Evolutionary conservation across 2,113 vertebrate genomes (phyloP), one percentile per base, ranked within the genome.

Genomic region (Anoura caudifer): DNA sequence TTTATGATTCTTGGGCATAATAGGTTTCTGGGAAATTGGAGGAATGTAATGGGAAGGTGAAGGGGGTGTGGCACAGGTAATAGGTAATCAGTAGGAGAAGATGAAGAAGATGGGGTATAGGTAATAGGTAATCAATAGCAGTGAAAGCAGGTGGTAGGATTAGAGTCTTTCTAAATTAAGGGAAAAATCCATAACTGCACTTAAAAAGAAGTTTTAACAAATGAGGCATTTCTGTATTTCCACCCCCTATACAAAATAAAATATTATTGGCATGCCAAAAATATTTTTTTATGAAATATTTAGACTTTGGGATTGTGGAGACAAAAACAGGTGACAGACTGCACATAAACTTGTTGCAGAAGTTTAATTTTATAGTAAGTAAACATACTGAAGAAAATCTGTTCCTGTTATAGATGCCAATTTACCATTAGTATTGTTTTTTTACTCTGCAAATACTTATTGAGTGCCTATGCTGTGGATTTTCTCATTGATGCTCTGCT

Each of bases 1-100:
- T 97, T 98, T 97, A 79, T 97, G 87, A 97, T 98, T 98, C 95
- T 87, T 96, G 36, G 17, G 14, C 14, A 41, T 31, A 96, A 87
- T 96, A 96, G 90, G 63, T 98, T 80, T 91, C 86, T 80, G 50
- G 56, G 59, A 91, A 88, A 79, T 73, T 12, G 13, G 8, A 26
- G 31, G 31, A 17, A 61, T 61, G 3, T 22, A 47, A 38, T 65
- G 19, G 65, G 56, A 92, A 65, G 52, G 41, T 24, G n/a, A 63
- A 69, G 16, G 83, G 61, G 14, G 56, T 87, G 54, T 7, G 5
- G 2, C 41, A 5, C 41, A 63, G 43, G n/a, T 54, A 52, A 69
- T 36, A 83, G 19, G 36, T 70, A 19, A 72, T 76, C 77, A 13
- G n/a, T 59, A 70, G 75, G 33, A 33, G 19, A 87, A 45, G 54